These are phyloP conservation scores for Hyperopisus bebe DNA, from an alignment of 2,113 vertebrate genomes.

Conservation along the genomic window DNA sequence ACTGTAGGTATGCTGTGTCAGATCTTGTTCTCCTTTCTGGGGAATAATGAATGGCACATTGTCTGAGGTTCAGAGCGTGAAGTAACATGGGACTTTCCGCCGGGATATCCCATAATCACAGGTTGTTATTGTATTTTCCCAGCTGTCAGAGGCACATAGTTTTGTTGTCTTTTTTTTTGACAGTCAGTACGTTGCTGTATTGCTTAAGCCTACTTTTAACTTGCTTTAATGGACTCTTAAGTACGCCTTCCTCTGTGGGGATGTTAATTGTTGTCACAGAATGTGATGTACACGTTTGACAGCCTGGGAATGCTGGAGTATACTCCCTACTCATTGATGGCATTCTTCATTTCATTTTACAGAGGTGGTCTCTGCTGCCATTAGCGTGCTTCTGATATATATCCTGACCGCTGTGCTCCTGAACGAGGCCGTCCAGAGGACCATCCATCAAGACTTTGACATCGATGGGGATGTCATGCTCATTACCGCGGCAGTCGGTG, in stretches of 20 bases:
- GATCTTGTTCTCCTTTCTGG: background rate
- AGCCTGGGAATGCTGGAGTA: background rate
- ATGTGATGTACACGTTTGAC: background rate
- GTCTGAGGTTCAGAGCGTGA: background rate
- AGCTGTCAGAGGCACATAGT: background rate
- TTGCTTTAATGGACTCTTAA: background rate
- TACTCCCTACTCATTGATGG: background rate
- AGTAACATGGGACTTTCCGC: background rate
- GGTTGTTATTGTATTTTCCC: background rate
- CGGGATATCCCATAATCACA: background rate
- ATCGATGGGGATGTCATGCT: conserved; percentile 97
- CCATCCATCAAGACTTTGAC: conserved; percentile 81
- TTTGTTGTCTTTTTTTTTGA: background rate
- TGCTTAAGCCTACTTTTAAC: background rate
- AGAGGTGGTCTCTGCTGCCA: conserved; percentile 90
- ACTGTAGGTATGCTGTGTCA: background rate
- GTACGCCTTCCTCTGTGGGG: background rate
- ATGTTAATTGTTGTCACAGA: background rate
- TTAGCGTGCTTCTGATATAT: conserved; percentile 89
- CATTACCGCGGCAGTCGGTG: conserved; percentile 90
- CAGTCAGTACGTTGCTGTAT: background rate
- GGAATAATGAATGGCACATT: background rate
- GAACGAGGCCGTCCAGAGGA: conserved; percentile 90
- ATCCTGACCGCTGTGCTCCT: conserved; percentile 81
- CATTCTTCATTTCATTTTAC: conserved; percentile 26